These are phyloP conservation scores for Tetragnatha versicolor DNA, from an alignment of 1,140 invertebrate genomes.

Conservation along the genomic window DNA sequence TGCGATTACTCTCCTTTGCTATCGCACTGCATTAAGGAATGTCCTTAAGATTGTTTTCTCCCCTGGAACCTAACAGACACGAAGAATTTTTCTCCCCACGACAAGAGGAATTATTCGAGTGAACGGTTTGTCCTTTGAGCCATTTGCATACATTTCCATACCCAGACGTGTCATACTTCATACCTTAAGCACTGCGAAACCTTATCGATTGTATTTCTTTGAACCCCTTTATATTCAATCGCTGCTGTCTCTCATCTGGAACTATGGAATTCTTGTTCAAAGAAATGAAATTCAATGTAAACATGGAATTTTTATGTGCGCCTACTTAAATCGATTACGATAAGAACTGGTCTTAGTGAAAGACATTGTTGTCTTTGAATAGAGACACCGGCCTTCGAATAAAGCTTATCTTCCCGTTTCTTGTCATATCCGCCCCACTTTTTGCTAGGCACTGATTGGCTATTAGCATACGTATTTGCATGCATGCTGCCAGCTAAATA, in stretches of 20 bases:
- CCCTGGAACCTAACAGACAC: no score
- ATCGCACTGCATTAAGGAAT: no score
- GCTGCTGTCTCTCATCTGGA: neutral
- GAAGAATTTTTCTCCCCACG: no score
- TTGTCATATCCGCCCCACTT: conserved; percentile 5
- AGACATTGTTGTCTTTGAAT: conserved; percentile 20
- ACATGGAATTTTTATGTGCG: conserved; percentile 24
- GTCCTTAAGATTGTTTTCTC: no score
- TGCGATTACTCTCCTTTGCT: no score
- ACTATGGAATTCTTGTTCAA: neutral
- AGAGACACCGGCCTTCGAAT: neutral
- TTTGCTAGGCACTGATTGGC: no score
- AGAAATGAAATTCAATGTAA: conserved; percentile 28
- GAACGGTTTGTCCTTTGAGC: conserved; percentile 33
- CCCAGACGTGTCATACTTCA: conserved; percentile 8
- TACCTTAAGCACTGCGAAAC: neutral
- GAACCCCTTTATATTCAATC: conserved; percentile 1
- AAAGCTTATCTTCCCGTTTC: conserved; percentile 1
- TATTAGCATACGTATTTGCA: no score
- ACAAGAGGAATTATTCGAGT: no score
- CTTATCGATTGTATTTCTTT: conserved; percentile 21
- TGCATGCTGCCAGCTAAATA: no score
- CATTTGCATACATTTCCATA: conserved; percentile 42
- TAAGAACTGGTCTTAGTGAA: conserved; percentile 24
- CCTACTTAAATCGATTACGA: conserved; percentile 37